Base-by-base conservation (phyloP, 2,888 invertebrate genomes). In the Catocala fraxini region DNA sequence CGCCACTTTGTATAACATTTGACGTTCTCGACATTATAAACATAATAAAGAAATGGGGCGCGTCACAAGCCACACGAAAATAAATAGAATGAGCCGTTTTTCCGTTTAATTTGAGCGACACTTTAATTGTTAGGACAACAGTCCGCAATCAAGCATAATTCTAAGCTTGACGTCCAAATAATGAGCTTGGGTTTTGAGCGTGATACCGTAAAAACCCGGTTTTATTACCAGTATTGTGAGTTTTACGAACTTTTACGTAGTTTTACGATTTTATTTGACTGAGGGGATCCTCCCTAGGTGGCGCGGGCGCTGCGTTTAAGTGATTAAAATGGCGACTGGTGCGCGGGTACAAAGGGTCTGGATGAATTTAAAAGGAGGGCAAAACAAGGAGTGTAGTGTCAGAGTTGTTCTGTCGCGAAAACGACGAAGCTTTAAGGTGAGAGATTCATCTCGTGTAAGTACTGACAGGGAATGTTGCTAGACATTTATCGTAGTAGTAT, bases 331-430 rank as follows among this genome's bases (percentile, higher is more conserved):
- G 87, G 87, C 84, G 86, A 81, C 81, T 80, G 82, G 83, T 81
- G 88, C 85, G 75, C 75, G 69, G 78, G 81, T 81, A 92, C 90
- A 92, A 90, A 90, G 89, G 77, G 77, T 86, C 35, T 84, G 84
- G 90, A 90, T 90, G 90, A 89, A 91, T 91, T 91, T 91, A 89
- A 91, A 92, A 90, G 87, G 87, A 84, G 86, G 52, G 82, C 72
- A 83, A 82, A 83, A 89, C 89, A 88, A 87, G 87, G 51, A 51
- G 43, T 15, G 13, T 25, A 45, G 11, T 41, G 15, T 42, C 52
- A 39, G 35, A 39, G 35, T 54, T 56, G 51, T 57, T 51, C 45
- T 49, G 43, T 59, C 56, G 52, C 56, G 49, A 49, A 47, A 47
- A 53, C 33, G 53, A 35, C 56, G 42, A 56, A 45, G 60, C 25